Base-by-base conservation (phyloP, 2,888 invertebrate species). In the Eristalis arbustorum region DNA sequence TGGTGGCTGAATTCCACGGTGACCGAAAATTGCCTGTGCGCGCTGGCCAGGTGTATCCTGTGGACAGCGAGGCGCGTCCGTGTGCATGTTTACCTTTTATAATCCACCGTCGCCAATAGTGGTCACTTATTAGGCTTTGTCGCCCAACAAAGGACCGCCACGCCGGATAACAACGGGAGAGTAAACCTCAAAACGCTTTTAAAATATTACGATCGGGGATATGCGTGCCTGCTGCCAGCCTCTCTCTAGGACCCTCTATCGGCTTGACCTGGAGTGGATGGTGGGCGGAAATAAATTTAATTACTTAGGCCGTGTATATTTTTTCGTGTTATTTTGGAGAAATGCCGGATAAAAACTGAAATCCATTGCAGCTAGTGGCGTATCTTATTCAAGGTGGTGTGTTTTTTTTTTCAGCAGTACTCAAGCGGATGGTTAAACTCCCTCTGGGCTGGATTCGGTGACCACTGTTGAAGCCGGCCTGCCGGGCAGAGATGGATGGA, bases 291-390 rank as follows among this genome's bases (percentile, higher is more conserved):
- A 85, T 82, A 82, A 82, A 85, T 85, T 85, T 85, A 85, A 85
- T 85, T 85, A 85, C 85, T 85, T 85, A 85, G 82, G 69, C 64
- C 64, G 77, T 85, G 73, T 64, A 82, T 69, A 73, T 69, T 40
- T 42, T 72, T 61, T 56, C n/a, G 18, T 74, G 71, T 71, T 75
- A 57, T 42, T 68, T 78, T 71, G 25, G 23, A 56, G 80, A 64
- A 71, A 62, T 31, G 18, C 49, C 1, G 40, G 18, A 28, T 56
- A 18, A 42, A 14, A 23, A 37, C 57, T 57, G 75, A 56, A 75
- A 42, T 62, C 40, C 59, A 34, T 42, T 75, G 67, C 80, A 63
- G 34, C 34, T 56, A 23, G 0, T 57, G 34, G 83, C 68, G 59
- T 64, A 84, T 85, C 63, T 80, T 61, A 77, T 77, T 77, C 49